Evolutionary conservation across 2,797 vertebrate genomes (phyloP), one percentile per base, ranked within the genome.

Genomic region (Neolamprologus multifasciatus): DNA sequence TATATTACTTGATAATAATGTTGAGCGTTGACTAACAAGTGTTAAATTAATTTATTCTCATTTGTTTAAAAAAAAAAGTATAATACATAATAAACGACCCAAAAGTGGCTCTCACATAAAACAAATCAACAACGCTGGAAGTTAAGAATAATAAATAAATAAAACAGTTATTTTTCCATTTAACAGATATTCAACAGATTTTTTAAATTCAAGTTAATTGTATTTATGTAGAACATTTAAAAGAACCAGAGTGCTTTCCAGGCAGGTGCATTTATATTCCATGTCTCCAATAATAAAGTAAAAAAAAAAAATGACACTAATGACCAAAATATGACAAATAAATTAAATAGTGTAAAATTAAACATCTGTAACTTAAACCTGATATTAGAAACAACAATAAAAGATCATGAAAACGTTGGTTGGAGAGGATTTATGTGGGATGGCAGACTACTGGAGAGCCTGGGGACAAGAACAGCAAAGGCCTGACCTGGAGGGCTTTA

Each of bases 121-220:
- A 48, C 43, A 76, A 76, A 48, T 12, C 71, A 76, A 31, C 0
- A 0, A 31, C 0, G 1, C 43, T 50, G 43, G 11, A 50, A 50
- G 17, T 50, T 8, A 31, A 48, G 1, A 74, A 74, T 12, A 13
- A 19, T 74, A 19, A 50, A 74, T 36, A 74, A 19, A 76, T 50
- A 31, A 50, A 69, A 23, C 36, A 23, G 7, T 76, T 76, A 0
- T 17, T 19, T 26, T 74, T 0, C 16, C 38, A 69, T 23, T 16
- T 13, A 48, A 10, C 36, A 67, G 11, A 10, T 43, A 69, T 43
- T 43, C 21, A 43, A 9, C 36, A 2, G 38, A 71, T 45, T 45
- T 43, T 45, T 71, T 3, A 11, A 48, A 29, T 26, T 74, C 40
- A 45, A 48, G 16, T 45, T 0, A 26, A 6, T 7, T 45, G 23